Base-by-base conservation (phyloP, 2,113 vertebrate genomes). In the Strix uralensis region DNA sequence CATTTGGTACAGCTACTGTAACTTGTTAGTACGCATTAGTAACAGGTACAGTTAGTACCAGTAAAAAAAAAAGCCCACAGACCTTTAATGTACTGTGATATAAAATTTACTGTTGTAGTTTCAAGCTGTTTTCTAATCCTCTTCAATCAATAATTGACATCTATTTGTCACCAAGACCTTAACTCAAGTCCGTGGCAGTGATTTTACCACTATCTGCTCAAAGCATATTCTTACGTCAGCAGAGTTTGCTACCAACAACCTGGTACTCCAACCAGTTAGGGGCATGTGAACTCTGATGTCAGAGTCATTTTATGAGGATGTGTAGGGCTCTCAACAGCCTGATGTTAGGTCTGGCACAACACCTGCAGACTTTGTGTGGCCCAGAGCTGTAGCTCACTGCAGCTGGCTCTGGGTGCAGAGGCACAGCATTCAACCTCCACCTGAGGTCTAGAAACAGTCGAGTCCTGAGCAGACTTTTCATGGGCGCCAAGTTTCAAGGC, bases 391-490 rank as follows among this genome's bases (percentile, higher is more conserved):
- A 49, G 23, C 15, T 6, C 20, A 26, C 10, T 13, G 3, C 18
- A 49, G 32, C 17, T 16, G 10, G 44, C 34, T 54, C 34, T 36
- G 40, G 13, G 16, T 19, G 9, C 13, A 44, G 5, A 52, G 9
- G 19, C 27, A 80, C 19, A 73, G 34, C 10, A 42, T 11, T 27
- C 0, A 0, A 20, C 5, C 20, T 67, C 38, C 5, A 9, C 15
- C 25, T 49, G 34, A 13, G 15, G 34, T 5, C 46, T 40, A 52
- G 29, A 65, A 57, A 14, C 14, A 47, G 15, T 1, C 0, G 1
- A 59, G 65, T 47, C 73, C 77, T 57, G 20, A 4, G 20, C 26
- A 81, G 11, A 9, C 34, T 92, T 62, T 65, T 71, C 4, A 30
- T 0, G 1, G 19, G 25, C 2, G 1, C 32, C 51, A 78, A 8